A percentile compares a stretch with the other conserved stretches of the same genome.
Evolutionary conservation across 2,888 invertebrate genomes (phyloP).

Genomic region (Aphidius colemani): DNA sequence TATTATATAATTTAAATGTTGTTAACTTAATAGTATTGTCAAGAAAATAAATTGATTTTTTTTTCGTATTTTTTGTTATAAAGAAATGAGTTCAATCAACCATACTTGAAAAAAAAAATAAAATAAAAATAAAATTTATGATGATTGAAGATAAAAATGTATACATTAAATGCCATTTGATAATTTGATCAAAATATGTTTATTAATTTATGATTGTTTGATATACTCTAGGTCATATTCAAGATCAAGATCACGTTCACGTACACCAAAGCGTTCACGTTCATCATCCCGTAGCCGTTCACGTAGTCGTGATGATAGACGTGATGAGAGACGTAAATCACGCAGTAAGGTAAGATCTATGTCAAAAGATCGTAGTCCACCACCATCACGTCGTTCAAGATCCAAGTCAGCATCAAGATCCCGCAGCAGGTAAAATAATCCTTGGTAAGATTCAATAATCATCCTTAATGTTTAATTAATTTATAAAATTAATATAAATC

Average conservation of each 20-base stretch:
- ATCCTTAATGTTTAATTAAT: too few species aligned
- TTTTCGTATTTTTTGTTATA: too few species aligned
- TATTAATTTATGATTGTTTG: neutral
- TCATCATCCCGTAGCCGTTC: slow-evolving; percentile 73
- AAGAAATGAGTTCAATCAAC: too few species aligned
- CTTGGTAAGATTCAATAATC: slow-evolving; percentile 18
- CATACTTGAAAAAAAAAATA: too few species aligned
- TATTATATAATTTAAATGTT: too few species aligned
- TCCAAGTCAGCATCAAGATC: slow-evolving; percentile 54
- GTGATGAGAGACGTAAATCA: slow-evolving; percentile 44
- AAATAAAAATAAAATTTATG: neutral
- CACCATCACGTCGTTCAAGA: slow-evolving; percentile 45
- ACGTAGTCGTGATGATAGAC: slow-evolving; percentile 53
- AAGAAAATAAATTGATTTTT: too few species aligned
- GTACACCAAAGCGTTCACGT: slow-evolving; percentile 62
- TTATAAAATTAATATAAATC: neutral
- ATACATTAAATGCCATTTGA: neutral
- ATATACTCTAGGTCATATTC: slow-evolving; percentile 49
- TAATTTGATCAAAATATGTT: too few species aligned
- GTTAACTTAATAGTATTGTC: too few species aligned
- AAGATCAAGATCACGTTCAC: slow-evolving; percentile 60
- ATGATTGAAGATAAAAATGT: neutral
- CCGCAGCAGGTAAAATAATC: slow-evolving; percentile 48
- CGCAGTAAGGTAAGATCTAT: slow-evolving; percentile 51
- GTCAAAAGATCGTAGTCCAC: slow-evolving; percentile 52